These are phyloP conservation scores for Macquaria ambigua DNA, from an alignment of 2,113 vertebrate genomes.

Conservation along the genomic window DNA sequence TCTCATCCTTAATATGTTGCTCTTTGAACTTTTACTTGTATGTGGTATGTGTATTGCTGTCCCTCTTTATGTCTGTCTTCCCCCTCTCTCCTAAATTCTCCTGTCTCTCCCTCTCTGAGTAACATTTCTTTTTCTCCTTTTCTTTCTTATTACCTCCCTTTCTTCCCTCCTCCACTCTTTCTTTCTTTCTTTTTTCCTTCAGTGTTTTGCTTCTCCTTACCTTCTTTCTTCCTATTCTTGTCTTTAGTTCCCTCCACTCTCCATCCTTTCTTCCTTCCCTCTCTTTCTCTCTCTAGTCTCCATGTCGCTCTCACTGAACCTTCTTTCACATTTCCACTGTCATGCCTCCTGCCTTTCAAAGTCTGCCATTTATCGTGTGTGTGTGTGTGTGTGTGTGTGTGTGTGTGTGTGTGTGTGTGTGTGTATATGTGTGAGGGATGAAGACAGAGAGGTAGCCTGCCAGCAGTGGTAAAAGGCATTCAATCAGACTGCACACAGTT, in stretches of 20 bases:
- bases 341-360: conserved; percentile 33
- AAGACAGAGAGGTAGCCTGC: conserved; percentile 25
- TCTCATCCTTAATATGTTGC: conserved; percentile 17
- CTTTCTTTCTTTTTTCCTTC: neutral
- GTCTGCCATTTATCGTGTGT: conserved; percentile 12
- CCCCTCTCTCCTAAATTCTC: too few relatives aligned
- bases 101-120: too few relatives aligned
- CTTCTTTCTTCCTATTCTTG: neutral
- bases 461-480: conserved; percentile 36
- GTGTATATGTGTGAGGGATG: conserved; percentile 7
- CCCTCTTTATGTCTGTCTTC: neutral
- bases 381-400: conserved; percentile 13
- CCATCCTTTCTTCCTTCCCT: too few relatives aligned
- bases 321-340: conserved; percentile 23
- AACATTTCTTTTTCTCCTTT: neutral
- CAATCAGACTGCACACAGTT: conserved; percentile 42
- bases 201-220: neutral
- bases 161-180: neutral
- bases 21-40: neutral
- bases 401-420: conserved; percentile 8
- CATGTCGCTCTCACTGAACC: neutral
- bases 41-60: neutral
- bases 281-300: too few relatives aligned
- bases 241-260: neutral
- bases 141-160: neutral